Conservation (phyloP, 1,140 invertebrate species). For the Capitella teleta region DNA sequence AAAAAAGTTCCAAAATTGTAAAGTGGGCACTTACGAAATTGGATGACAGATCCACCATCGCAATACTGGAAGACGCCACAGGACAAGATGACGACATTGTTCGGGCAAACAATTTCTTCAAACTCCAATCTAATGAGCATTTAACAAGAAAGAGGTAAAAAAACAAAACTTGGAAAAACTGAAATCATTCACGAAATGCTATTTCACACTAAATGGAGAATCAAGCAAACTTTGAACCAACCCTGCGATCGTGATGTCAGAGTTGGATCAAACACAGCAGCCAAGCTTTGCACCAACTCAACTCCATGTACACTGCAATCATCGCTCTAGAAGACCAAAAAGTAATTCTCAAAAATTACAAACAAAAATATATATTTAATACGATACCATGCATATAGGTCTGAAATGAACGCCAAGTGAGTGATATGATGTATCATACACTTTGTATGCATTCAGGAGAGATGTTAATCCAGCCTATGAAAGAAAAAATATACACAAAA, state of each 20-base stretch:
- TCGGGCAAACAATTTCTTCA: constrained; percentile 73
- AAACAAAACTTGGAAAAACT: no score
- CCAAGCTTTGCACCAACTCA: no score
- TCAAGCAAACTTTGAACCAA: background rate
- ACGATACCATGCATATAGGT: constrained; percentile 61
- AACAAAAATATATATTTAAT: no score
- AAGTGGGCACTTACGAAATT: no score
- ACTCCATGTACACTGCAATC: no score
- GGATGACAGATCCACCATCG: constrained; percentile 71
- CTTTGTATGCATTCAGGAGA: constrained; percentile 75
- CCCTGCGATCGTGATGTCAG: background rate
- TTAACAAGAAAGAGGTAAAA: no score
- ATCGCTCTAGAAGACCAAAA: no score
- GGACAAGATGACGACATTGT: constrained; percentile 66
- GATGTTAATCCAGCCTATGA: constrained; percentile 65
- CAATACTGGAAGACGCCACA: constrained; percentile 59
- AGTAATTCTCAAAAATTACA: no score
- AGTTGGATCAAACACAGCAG: no score
- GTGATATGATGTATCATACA: constrained; percentile 89
- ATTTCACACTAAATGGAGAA: no score
- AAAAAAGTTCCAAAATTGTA: no score
- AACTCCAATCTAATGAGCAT: constrained; percentile 61
- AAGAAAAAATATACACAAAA: constrained; percentile 14
- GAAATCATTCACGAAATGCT: no score
- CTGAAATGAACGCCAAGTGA: constrained; percentile 77